Evolutionary conservation across 2,113 vertebrate genomes (phyloP).

Genomic region (Microcebus lehilahytsara): DNA sequence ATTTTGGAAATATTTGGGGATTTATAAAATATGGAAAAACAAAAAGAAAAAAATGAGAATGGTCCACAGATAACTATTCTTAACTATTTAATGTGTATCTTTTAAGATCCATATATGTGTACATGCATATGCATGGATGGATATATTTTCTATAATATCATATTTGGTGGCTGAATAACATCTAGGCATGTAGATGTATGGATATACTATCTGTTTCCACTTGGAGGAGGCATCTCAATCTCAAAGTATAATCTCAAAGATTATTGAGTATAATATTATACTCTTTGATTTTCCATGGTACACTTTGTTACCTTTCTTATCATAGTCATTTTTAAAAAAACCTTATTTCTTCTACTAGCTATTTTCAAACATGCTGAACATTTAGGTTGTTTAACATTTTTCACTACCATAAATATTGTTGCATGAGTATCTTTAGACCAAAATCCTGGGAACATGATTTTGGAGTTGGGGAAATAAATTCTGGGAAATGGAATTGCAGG

Average conservation of each 20-base stretch:
- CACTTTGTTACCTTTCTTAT: not conserved
- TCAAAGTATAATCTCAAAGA: too few relatives aligned
- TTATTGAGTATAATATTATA: too few relatives aligned
- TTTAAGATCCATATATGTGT: not conserved
- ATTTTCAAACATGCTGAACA: not conserved
- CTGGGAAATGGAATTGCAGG: not conserved
- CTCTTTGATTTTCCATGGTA: not conserved
- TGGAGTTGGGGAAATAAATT: not conserved
- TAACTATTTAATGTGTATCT: not conserved
- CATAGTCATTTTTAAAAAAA: not conserved
- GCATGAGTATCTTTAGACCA: not conserved
- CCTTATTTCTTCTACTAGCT: not conserved
- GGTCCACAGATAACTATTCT: not conserved
- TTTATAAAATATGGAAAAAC: not conserved
- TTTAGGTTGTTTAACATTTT: constrained; percentile 2
- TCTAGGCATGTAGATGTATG: not conserved
- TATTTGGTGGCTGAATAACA: not conserved
- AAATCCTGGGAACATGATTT: not conserved
- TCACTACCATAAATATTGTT: not conserved
- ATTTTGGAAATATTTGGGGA: not conserved
- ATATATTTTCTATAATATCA: not conserved
- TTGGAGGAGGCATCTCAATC: not conserved
- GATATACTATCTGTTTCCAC: not conserved
- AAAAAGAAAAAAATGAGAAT: not conserved
- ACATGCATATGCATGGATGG: not conserved